phyloP scores from a whole-genome alignment of 1,140 invertebrate species.

The Drosophila saltans region DNA sequence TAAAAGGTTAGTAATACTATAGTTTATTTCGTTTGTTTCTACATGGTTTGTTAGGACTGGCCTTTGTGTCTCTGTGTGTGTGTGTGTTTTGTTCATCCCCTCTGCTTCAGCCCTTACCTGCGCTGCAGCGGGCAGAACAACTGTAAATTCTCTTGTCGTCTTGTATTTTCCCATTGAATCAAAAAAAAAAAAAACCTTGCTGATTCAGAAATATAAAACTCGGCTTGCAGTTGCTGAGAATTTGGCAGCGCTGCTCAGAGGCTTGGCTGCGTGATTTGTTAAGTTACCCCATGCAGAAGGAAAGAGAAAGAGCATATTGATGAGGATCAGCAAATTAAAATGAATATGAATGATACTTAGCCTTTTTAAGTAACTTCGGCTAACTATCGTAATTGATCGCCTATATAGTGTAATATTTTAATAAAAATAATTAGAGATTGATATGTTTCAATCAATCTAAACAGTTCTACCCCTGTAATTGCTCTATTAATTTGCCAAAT shows the following conservation, averaged over 20 bases:
- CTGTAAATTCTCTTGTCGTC: constrained; percentile 60
- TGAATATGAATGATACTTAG: too few species aligned
- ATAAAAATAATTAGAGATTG: too few species aligned
- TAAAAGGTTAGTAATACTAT: too few species aligned
- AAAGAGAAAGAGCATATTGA: constrained; percentile 1
- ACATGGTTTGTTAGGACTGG: too few species aligned
- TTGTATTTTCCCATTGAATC: constrained; percentile 54
- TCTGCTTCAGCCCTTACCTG: constrained; percentile 24
- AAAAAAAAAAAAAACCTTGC: constrained; percentile 38
- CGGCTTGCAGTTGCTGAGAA: not conserved
- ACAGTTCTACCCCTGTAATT: too few species aligned
- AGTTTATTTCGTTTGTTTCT: too few species aligned
- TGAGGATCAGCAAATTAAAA: not conserved
- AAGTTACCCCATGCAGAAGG: not conserved
- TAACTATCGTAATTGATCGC: too few species aligned
- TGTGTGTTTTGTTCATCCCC: constrained; percentile 31
- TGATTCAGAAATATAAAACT: constrained; percentile 44
- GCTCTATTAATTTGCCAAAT: too few species aligned
- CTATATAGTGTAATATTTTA: too few species aligned
- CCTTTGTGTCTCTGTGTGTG: not conserved
- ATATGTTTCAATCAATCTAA: too few species aligned
- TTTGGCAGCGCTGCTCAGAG: constrained; percentile 4
- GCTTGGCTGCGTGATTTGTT: not conserved
- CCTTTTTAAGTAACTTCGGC: not conserved
- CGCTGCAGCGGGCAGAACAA: constrained; percentile 35